Evolutionary conservation across 2,113 vertebrate genomes (phyloP).

Genomic region (Ptilorrhoa leucosticta): DNA sequence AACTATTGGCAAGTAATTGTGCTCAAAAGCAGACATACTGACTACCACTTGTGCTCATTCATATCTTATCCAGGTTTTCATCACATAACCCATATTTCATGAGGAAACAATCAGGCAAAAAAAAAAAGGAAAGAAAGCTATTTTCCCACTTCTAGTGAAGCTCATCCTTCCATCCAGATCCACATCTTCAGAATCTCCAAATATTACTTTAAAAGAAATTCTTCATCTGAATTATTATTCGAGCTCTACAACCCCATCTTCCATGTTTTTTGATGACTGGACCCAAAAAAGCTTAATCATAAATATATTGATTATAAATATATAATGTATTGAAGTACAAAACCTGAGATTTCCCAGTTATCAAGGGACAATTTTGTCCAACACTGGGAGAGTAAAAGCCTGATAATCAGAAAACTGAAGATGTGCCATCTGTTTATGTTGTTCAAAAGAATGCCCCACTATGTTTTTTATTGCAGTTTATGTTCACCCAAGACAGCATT

Average conservation of each 20-base stretch:
- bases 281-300: background rate
- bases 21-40: background rate
- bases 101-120: background rate
- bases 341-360: background rate
- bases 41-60: background rate
- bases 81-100: background rate
- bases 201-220: background rate
- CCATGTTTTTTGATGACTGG: background rate
- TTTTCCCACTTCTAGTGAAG: background rate
- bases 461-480: background rate
- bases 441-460: background rate
- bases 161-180: background rate
- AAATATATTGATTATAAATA: too few relatives aligned
- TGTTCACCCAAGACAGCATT: background rate
- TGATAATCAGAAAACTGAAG: background rate
- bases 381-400: background rate
- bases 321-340: fast-evolving
- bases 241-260: background rate
- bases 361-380: background rate
- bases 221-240: background rate
- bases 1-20: background rate
- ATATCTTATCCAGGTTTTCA: background rate
- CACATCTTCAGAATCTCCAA: background rate
- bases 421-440: background rate
- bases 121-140: background rate